These are phyloP conservation scores for Cercocebus atys DNA, from an alignment of 2,113 vertebrate species.

Conservation along the genomic window DNA sequence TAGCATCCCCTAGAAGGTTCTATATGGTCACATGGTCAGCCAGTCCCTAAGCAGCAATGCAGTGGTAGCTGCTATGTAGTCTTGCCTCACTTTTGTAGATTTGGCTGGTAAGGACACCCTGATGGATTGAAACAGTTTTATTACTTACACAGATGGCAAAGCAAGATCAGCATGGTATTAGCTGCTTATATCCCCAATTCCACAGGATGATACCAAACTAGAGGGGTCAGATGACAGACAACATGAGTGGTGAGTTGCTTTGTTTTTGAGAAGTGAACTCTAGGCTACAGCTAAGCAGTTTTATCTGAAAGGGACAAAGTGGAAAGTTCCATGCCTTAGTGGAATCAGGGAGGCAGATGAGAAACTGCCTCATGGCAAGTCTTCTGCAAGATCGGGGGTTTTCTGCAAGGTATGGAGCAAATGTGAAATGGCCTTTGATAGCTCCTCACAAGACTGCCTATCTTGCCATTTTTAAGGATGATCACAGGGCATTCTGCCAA, in stretches of 20 bases:
- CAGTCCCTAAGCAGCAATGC: neutral
- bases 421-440: conserved; percentile 11
- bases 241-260: neutral
- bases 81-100: neutral
- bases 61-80: neutral
- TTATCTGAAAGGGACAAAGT: neutral
- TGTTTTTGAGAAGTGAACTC: conserved; percentile 11
- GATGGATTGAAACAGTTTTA: conserved; percentile 23
- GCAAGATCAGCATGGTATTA: neutral
- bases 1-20: neutral
- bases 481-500: neutral
- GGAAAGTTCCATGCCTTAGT: neutral
- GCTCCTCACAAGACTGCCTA: neutral
- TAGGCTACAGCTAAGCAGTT: neutral
- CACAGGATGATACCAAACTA: neutral
- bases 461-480: neutral
- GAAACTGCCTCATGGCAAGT: neutral
- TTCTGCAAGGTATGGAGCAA: neutral
- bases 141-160: conserved; percentile 9
- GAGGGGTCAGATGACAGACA: neutral
- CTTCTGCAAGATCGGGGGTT: neutral
- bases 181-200: neutral
- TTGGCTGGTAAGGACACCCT: neutral
- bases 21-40: neutral
- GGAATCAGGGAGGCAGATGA: neutral